A percentile compares a stretch with the other conserved stretches of the same genome.
phyloP scores from a whole-genome alignment of 2,888 invertebrate species.

The Boloria euphrosyne region DNA sequence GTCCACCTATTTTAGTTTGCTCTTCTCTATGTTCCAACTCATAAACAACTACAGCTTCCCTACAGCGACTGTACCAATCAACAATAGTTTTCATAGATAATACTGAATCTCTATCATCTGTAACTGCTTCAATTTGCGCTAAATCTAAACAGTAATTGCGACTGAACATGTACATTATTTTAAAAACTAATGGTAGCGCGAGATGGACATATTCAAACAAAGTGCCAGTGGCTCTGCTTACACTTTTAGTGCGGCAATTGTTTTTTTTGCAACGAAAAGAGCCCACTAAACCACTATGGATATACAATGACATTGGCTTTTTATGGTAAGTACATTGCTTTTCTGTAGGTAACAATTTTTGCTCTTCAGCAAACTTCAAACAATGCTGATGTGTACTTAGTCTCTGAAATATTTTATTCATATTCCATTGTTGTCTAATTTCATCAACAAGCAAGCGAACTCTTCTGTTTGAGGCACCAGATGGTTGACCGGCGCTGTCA shows the following conservation, averaged over 20 bases:
- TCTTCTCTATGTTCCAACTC: conserved; percentile 22
- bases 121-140: not conserved
- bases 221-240: not conserved
- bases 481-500: no score
- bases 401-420: no score
- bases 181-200: not conserved
- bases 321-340: not conserved
- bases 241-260: not conserved
- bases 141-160: not conserved
- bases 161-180: not conserved
- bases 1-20: conserved; percentile 38
- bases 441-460: no score
- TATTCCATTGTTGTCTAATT: no score
- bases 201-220: not conserved
- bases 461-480: no score
- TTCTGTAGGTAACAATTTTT: not conserved
- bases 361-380: not conserved
- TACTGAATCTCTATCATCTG: not conserved
- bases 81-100: not conserved
- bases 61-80: conserved; percentile 38
- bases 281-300: not conserved
- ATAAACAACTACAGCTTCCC: conserved; percentile 37
- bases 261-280: not conserved
- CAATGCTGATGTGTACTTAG: no score
- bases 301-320: not conserved